phyloP scores from a whole-genome alignment of 2,888 invertebrate genomes.

The Drosophila seclusa region DNA sequence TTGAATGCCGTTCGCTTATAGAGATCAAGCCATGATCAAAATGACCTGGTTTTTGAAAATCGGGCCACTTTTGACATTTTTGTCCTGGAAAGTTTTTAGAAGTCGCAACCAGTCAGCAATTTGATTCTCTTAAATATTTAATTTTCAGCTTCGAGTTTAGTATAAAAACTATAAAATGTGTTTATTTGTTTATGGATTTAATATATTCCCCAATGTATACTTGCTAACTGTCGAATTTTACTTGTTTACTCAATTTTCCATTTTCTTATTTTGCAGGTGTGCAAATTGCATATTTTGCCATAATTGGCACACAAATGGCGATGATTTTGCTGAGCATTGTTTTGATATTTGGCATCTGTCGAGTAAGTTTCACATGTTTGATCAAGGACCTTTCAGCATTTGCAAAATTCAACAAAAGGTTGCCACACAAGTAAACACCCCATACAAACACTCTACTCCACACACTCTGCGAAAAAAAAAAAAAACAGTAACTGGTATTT shows the following conservation, averaged over 20 bases:
- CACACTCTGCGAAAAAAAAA: not conserved
- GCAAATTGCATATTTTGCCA: constrained; percentile 92
- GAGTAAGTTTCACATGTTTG: constrained; percentile 87
- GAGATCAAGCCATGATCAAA: not conserved
- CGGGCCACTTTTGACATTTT: not conserved
- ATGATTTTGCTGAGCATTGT: constrained; percentile 90
- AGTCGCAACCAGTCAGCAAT: not conserved
- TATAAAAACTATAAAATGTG: not conserved
- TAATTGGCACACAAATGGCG: constrained; percentile 92
- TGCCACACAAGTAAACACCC: constrained; percentile 24
- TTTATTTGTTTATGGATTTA: not conserved
- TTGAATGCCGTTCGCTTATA: not conserved
- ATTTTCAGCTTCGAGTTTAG: not conserved
- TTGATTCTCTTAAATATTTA: not conserved
- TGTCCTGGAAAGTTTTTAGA: not conserved
- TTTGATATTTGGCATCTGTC: constrained; percentile 90
- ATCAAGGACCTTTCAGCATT: constrained; percentile 38
- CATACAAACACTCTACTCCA: constrained; percentile 4
- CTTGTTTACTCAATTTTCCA: constrained; percentile 41
- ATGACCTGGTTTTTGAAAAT: not conserved
- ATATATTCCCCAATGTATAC: not conserved
- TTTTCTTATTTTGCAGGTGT: constrained; percentile 88
- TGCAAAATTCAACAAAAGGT: constrained; percentile 33
- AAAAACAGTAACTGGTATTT: constrained; percentile 16
- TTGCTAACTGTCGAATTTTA: constrained; percentile 1